Evolutionary conservation across 64 coral and sea anemone genomes (phyloP).

Genomic region (Pocillopora damicornis): DNA sequence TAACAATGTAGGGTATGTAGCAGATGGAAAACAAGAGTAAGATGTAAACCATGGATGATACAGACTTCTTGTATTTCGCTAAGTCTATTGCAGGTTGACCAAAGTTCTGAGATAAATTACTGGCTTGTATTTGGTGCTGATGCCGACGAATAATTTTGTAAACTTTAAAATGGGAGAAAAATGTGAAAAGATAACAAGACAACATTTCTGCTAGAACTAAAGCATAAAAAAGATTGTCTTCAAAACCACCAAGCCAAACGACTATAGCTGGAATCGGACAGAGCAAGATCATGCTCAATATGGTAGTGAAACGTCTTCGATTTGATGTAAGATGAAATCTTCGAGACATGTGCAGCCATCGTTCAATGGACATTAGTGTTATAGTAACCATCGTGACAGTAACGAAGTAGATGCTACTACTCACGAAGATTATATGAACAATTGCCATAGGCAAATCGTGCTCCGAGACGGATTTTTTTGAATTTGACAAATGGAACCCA

Average conservation of each 20-base stretch:
- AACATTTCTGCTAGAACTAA: background rate
- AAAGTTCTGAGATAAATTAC: background rate
- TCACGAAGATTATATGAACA: no score
- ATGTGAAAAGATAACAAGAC: background rate
- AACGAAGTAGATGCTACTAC: background rate
- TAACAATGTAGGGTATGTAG: background rate
- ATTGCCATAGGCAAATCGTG: no score
- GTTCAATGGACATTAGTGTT: background rate
- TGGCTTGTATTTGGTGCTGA: background rate
- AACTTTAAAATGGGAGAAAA: background rate
- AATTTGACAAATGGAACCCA: background rate
- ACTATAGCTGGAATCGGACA: background rate
- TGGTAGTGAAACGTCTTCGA: no score
- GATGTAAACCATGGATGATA: background rate
- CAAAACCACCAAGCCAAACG: background rate
- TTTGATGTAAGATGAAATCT: background rate
- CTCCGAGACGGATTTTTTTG: background rate
- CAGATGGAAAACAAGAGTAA: background rate
- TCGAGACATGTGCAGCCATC: background rate
- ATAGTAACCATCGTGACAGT: background rate
- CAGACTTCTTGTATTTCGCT: conserved; percentile 6
- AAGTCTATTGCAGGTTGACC: background rate
- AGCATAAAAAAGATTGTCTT: background rate
- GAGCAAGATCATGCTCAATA: background rate
- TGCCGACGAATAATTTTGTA: background rate